Evolutionary conservation across 37 sponge, comb jelly and placozoan species (phyloP).

Genomic region (Axinella damicornis): DNA sequence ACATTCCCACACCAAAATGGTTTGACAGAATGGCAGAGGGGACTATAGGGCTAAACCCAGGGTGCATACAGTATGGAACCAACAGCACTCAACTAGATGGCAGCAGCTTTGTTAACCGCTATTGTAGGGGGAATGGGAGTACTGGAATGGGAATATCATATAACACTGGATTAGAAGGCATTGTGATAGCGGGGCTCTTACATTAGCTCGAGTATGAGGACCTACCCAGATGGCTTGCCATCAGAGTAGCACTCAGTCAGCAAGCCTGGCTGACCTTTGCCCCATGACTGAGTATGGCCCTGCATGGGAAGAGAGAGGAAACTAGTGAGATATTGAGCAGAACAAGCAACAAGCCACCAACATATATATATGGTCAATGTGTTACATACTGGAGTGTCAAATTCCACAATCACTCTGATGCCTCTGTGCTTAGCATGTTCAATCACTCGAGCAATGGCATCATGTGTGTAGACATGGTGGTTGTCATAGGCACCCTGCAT

Average conservation of each 20-base stretch:
- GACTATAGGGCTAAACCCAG: neutral
- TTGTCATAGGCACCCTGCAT: slow-evolving; percentile 78
- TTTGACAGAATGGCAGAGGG: neutral
- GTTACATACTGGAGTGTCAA: slow-evolving; percentile 90
- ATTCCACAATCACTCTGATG: slow-evolving; percentile 91
- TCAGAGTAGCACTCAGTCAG: slow-evolving; percentile 78
- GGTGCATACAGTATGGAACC: no score
- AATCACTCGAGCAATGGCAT: slow-evolving; percentile 77
- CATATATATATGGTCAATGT: neutral
- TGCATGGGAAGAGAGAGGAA: no score
- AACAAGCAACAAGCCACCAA: neutral
- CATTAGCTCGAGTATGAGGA: neutral
- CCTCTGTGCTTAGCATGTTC: slow-evolving; percentile 85
- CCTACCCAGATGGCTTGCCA: slow-evolving; percentile 66
- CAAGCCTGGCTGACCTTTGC: slow-evolving; percentile 76
- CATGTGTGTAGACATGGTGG: slow-evolving; percentile 81
- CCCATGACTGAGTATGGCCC: slow-evolving; percentile 91
- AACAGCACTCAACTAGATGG: no score
- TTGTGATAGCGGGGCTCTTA: no score
- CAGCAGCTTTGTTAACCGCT: no score
- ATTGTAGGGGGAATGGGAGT: no score
- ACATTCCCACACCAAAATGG: neutral
- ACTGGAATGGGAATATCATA: no score
- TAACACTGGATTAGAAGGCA: no score
- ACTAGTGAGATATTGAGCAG: neutral